These are phyloP conservation scores for Streptopelia turtur DNA, from an alignment of 2,797 vertebrate genomes.

Conservation along the genomic window DNA sequence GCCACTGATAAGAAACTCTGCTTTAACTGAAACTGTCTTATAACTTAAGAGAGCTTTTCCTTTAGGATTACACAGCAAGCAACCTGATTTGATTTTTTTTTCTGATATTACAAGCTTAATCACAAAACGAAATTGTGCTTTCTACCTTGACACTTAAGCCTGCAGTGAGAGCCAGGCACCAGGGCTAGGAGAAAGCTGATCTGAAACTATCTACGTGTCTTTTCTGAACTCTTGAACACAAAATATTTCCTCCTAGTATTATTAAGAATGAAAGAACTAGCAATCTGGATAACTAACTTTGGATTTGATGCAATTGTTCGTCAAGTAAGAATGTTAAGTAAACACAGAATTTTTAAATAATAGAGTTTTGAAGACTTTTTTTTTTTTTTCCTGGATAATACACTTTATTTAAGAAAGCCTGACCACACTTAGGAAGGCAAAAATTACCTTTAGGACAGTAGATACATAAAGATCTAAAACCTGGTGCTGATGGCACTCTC, in stretches of 20 bases:
- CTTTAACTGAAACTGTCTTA: constrained; percentile 30
- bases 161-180: not conserved
- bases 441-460: not conserved
- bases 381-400: not conserved
- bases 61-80: constrained; percentile 46
- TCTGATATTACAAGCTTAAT: constrained; percentile 35
- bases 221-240: not conserved
- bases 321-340: not conserved
- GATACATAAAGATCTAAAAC: not conserved
- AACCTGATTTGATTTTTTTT: constrained; percentile 28
- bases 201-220: not conserved
- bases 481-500: not conserved
- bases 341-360: not conserved
- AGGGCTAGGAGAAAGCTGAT: not conserved
- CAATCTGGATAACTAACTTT: not conserved
- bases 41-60: constrained; percentile 42
- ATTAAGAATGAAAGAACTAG: not conserved
- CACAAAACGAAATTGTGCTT: constrained; percentile 32
- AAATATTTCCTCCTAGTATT: not conserved
- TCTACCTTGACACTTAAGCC: not conserved
- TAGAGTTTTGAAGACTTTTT: not conserved
- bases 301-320: not conserved
- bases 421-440: not conserved
- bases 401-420: not conserved
- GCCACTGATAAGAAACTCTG: constrained; percentile 25